A percentile compares a stretch with the other conserved stretches of the same genome.
Conservation (phyloP, 2,113 vertebrate genomes). For the Dipodomys ordii region DNA sequence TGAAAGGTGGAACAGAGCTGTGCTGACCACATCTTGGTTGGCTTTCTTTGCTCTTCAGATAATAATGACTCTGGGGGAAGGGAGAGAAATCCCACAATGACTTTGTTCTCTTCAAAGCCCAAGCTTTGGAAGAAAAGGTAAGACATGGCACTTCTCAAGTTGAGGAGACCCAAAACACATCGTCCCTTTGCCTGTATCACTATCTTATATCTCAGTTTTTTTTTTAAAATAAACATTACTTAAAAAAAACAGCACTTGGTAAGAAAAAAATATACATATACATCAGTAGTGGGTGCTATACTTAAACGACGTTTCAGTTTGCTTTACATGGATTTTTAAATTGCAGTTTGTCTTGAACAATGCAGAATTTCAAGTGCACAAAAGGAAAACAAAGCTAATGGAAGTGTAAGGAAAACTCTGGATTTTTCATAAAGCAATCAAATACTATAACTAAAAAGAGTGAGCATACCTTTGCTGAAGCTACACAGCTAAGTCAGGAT, state of each 20-base stretch:
- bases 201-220: background rate
- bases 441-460: background rate
- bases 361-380: background rate
- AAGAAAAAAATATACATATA: background rate
- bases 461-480: background rate
- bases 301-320: conserved; percentile 18
- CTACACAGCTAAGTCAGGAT: background rate
- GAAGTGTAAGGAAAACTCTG: background rate
- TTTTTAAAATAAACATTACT: too few species aligned
- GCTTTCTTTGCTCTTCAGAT: conserved; percentile 56
- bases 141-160: background rate
- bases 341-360: background rate
- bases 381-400: background rate
- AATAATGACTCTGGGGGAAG: conserved; percentile 66
- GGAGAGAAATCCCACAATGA: conserved; percentile 31
- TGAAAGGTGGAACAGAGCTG: background rate
- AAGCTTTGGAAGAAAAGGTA: conserved; percentile 1
- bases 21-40: background rate
- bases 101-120: conserved; percentile 68
- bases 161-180: background rate
- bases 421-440: background rate
- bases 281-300: background rate
- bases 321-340: conserved; percentile 13
- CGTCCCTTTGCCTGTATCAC: background rate
- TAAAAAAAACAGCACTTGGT: background rate